These are phyloP conservation scores for Drosophila anomalata DNA, from an alignment of 2,888 invertebrate genomes.

Conservation along the genomic window DNA sequence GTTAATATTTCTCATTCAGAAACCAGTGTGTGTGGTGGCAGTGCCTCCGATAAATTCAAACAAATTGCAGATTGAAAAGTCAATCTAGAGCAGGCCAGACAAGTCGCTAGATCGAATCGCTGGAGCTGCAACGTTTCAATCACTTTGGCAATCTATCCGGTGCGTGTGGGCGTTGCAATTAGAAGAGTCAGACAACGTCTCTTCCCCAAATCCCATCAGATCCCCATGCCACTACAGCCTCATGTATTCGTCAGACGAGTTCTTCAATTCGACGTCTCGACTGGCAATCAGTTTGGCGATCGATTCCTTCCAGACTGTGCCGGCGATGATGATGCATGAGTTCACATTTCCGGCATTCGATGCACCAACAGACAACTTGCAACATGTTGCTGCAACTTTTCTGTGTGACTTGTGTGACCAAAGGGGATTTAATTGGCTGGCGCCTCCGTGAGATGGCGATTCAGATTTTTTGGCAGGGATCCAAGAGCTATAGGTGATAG, in stretches of 20 bases:
- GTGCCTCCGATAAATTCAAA: slow-evolving; percentile 49
- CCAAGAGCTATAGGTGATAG: slow-evolving; percentile 5
- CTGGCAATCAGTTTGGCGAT: slow-evolving; percentile 65
- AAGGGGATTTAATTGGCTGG: slow-evolving; percentile 51
- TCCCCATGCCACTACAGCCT: neutral
- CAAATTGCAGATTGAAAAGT: slow-evolving; percentile 71
- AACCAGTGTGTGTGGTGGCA: slow-evolving; percentile 14
- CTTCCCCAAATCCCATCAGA: slow-evolving; percentile 11
- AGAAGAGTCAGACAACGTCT: slow-evolving; percentile 49
- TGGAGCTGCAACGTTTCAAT: slow-evolving; percentile 49
- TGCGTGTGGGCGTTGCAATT: slow-evolving; percentile 77
- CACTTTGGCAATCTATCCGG: slow-evolving; percentile 68
- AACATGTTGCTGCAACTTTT: slow-evolving; percentile 46
- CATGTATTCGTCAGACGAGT: slow-evolving; percentile 47
- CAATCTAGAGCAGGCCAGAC: slow-evolving; percentile 61
- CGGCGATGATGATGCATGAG: slow-evolving; percentile 34
- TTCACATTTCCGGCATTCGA: slow-evolving; percentile 64
- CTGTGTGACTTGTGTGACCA: slow-evolving; percentile 45
- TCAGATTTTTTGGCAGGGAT: slow-evolving; percentile 4
- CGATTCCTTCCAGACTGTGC: slow-evolving; percentile 22
- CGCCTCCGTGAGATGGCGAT: slow-evolving; percentile 26
- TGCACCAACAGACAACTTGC: slow-evolving; percentile 17
- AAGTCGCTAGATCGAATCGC: slow-evolving; percentile 36
- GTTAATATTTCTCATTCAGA: slow-evolving; percentile 18
- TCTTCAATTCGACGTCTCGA: slow-evolving; percentile 60